Percentiles rank a stretch among this genome's conserved stretches.
Conservation (phyloP, 1,140 invertebrate genomes). For the Chrysomallon squamiferum region DNA sequence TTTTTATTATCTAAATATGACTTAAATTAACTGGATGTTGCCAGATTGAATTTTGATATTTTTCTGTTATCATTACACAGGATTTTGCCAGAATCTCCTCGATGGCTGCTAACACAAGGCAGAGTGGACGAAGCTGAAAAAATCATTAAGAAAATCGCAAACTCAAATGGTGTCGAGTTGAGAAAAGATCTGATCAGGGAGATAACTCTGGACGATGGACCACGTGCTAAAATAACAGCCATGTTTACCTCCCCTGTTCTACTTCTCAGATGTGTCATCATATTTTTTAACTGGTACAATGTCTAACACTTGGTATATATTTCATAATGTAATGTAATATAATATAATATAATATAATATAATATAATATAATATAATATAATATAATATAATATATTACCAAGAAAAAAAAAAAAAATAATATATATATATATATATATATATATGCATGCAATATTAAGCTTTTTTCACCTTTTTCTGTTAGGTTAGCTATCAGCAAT, state of each 20-base stretch:
- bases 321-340: too few relatives aligned
- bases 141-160: neutral
- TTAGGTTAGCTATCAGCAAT: conserved; percentile 74
- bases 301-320: neutral
- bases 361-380: too few relatives aligned
- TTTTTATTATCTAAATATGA: too few relatives aligned
- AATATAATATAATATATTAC: too few relatives aligned
- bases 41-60: too few relatives aligned
- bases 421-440: too few relatives aligned
- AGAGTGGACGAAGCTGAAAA: neutral
- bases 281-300: conserved; percentile 9
- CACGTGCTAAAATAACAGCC: neutral
- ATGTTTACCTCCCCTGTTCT: conserved; percentile 7
- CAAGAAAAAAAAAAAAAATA: too few relatives aligned
- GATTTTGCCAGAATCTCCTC: conserved; percentile 2
- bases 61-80: too few relatives aligned
- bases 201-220: neutral
- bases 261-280: neutral
- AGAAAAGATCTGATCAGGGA: neutral
- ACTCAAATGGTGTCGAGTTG: neutral
- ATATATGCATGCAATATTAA: too few relatives aligned
- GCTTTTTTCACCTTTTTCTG: too few relatives aligned
- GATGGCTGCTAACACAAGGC: neutral
- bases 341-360: too few relatives aligned
- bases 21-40: too few relatives aligned